Base-by-base conservation (phyloP, 2,797 vertebrate species). In the Urocyon cinereoargenteus region DNA sequence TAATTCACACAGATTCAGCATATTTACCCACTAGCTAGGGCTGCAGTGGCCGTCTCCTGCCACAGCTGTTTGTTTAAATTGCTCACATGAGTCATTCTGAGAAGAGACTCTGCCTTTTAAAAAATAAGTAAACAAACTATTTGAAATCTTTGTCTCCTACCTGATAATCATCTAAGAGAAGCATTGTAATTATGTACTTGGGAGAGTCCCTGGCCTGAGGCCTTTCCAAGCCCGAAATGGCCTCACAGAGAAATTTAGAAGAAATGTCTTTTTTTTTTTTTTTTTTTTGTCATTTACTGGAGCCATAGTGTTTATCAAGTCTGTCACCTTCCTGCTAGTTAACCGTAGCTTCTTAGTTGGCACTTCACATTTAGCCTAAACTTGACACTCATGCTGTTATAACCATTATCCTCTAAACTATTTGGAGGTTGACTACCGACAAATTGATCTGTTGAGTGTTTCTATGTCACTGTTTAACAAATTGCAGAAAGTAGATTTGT, bases 111-210 rank as follows among this genome's bases (percentile, higher is more conserved):
- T 81, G 88, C 18, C 90, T 91, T 97, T 90, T 90, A 98, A 98
- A 96, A 97, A 95, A 68, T 81, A 94, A 86, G 97, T 97, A 96
- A 95, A 90, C 86, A 98, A 90, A 79, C 78, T 72, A 89, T 70
- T 61, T 81, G 84, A 96, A 97, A 97, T 97, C 83, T 62, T 66
- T 85, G 40, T 96, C 61, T 77, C 97, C 96, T 91, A 66, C 90
- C 31, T 90, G 97, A 96, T 97, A 96, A 91, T 97, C 92, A 98
- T 96, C 96, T 94, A 34, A 93, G 86, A 97, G 90, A 92, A 96
- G 86, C 83, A 68, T 57, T 91, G 86, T 97, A 94, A 98, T 98
- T 97, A 95, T 21, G 55, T 87, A 57, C 91, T 59, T 51, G 91
- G 96, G 86, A 97, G 93, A 98, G 97, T 94, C 94, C 91, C 61